phyloP scores from a whole-genome alignment of 2,113 vertebrate species.

The Gasterosteus aculeatus region DNA sequence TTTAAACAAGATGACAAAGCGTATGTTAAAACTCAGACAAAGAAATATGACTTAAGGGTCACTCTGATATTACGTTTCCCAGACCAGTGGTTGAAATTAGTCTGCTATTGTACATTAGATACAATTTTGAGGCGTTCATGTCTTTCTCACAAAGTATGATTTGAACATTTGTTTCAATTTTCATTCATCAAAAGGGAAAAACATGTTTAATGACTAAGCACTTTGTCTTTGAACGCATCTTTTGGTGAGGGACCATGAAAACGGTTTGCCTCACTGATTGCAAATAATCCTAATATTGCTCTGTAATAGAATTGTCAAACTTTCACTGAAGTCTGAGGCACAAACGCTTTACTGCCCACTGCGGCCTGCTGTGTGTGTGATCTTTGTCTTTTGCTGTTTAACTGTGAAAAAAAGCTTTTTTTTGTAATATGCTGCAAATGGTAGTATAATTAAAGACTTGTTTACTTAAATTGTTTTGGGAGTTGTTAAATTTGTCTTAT shows the following conservation, averaged over 20 bases:
- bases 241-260: constrained; percentile 58
- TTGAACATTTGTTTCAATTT: not conserved
- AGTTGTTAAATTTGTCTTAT: not conserved
- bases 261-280: constrained; percentile 29
- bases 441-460: constrained; percentile 68
- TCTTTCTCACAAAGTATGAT: not conserved
- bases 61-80: constrained; percentile 40
- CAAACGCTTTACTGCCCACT: constrained; percentile 30
- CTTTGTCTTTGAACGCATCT: constrained; percentile 46
- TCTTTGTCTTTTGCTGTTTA: constrained; percentile 65
- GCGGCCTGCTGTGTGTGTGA: constrained; percentile 54
- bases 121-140: not conserved
- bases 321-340: constrained; percentile 22
- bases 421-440: constrained; percentile 72
- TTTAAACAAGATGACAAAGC: constrained; percentile 8
- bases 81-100: constrained; percentile 16
- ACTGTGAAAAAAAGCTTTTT: constrained; percentile 63
- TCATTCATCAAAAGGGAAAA: not conserved
- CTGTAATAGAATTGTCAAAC: constrained; percentile 4
- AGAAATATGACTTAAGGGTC: constrained; percentile 6
- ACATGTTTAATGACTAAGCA: constrained; percentile 59
- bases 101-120: constrained; percentile 26
- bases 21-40: constrained; percentile 8
- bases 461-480: constrained; percentile 19
- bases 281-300: constrained; percentile 1